Evolutionary conservation across 2,888 invertebrate species (phyloP).

Genomic region (Sarcophaga caerulescens): DNA sequence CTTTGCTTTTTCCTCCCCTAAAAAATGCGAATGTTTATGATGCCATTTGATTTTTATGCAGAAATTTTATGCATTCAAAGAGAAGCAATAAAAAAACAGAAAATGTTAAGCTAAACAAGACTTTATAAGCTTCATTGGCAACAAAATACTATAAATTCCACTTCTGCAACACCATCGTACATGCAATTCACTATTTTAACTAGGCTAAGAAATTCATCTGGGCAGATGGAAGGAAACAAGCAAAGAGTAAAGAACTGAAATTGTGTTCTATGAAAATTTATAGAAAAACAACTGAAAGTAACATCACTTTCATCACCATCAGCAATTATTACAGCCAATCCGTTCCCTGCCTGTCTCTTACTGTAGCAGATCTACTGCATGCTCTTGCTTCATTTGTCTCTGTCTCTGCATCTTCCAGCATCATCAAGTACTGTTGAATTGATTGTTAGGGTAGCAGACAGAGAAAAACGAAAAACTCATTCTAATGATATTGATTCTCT

Average conservation of each 20-base stretch:
- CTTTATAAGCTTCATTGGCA: not conserved
- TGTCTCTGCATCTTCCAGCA: not conserved
- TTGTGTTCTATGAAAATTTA: not conserved
- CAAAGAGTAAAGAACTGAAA: not conserved
- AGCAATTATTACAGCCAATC: not conserved
- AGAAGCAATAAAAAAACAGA: not conserved
- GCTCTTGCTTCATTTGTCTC: not conserved
- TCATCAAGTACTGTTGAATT: not conserved
- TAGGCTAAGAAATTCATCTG: not conserved
- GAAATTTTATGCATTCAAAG: not conserved
- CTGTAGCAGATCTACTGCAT: not conserved
- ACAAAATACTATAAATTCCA: not conserved
- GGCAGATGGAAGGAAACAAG: not conserved
- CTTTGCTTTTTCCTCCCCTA: not conserved
- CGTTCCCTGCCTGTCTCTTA: not conserved
- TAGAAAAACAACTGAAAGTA: not conserved
- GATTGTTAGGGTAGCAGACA: not conserved
- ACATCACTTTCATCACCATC: not conserved
- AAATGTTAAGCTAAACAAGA: not conserved
- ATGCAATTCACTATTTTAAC: not conserved
- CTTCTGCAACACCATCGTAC: not conserved
- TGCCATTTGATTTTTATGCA: not conserved
- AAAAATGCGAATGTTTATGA: not conserved
- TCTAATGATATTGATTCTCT: not conserved
- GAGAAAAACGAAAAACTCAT: not conserved